phyloP scores from a whole-genome alignment of 1,140 invertebrate species.

The Penaeus japonicus region DNA sequence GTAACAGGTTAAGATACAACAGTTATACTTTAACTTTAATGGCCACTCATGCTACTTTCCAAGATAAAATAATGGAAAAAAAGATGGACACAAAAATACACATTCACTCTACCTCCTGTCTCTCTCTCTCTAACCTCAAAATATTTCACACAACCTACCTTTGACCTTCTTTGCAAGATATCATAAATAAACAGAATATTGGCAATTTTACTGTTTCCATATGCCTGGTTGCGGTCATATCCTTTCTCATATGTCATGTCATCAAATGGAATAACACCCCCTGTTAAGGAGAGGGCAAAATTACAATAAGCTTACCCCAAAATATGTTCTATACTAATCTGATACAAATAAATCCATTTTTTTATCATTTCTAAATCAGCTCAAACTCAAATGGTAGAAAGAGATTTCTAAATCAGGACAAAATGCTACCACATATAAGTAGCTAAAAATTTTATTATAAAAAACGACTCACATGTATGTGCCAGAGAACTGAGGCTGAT shows the following conservation, averaged over 20 bases:
- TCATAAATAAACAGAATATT: conserved; percentile 76
- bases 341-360: not conserved
- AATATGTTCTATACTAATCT: not conserved
- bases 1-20: too few species aligned
- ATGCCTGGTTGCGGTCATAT: conserved; percentile 64
- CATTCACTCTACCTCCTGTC: too few species aligned
- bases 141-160: conserved; percentile 53
- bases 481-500: conserved; percentile 85
- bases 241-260: conserved; percentile 62
- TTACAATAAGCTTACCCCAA: too few species aligned
- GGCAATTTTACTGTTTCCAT: conserved; percentile 78
- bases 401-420: too few species aligned
- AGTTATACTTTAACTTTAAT: too few species aligned
- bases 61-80: too few species aligned
- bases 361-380: not conserved
- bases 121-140: too few species aligned
- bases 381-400: too few species aligned
- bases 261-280: conserved; percentile 61
- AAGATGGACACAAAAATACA: too few species aligned
- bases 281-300: not conserved
- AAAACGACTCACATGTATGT: conserved; percentile 71
- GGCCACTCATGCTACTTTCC: too few species aligned
- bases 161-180: conserved; percentile 71
- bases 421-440: too few species aligned
- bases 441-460: not conserved